phyloP scores from a whole-genome alignment of 1,140 invertebrate species.

The Colletes gigas region DNA sequence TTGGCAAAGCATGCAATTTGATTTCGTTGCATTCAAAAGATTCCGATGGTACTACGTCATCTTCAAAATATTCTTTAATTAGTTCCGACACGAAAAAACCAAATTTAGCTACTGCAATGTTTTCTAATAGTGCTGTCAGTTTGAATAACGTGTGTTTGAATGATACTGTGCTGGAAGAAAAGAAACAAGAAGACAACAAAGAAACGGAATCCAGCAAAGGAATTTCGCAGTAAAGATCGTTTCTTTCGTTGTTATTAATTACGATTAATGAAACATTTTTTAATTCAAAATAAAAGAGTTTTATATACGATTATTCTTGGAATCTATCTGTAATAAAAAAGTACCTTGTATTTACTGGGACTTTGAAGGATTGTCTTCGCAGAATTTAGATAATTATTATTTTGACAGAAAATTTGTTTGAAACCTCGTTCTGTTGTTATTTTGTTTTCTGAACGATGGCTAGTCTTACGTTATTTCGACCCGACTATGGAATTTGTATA shows the following conservation, averaged over 20 bases:
- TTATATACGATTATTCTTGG: neutral
- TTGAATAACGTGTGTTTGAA: constrained; percentile 89
- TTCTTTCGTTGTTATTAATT: neutral
- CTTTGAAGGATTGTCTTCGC: neutral
- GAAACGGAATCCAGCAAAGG: neutral
- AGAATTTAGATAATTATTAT: too few species aligned
- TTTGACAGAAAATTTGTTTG: too few species aligned
- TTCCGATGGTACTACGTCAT: constrained; percentile 62
- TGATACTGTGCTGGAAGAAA: constrained; percentile 82
- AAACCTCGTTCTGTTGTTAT: neutral
- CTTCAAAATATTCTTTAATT: constrained; percentile 12
- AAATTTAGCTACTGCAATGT: constrained; percentile 86
- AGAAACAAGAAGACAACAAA: constrained; percentile 16
- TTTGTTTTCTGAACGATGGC: neutral
- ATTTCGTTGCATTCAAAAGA: constrained; percentile 87
- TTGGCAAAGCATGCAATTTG: constrained; percentile 93
- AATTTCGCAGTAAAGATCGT: too few species aligned
- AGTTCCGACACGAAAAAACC: constrained; percentile 60
- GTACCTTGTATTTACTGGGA: neutral
- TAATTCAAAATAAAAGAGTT: neutral
- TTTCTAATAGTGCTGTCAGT: constrained; percentile 95
- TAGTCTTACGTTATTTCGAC: neutral
- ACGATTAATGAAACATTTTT: neutral
- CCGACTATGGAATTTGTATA: neutral
- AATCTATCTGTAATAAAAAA: neutral